A percentile compares a stretch with the other conserved stretches of the same genome.
These are phyloP conservation scores for Leptarthrus brevirostris DNA, from an alignment of 2,888 invertebrate species.

Conservation along the genomic window DNA sequence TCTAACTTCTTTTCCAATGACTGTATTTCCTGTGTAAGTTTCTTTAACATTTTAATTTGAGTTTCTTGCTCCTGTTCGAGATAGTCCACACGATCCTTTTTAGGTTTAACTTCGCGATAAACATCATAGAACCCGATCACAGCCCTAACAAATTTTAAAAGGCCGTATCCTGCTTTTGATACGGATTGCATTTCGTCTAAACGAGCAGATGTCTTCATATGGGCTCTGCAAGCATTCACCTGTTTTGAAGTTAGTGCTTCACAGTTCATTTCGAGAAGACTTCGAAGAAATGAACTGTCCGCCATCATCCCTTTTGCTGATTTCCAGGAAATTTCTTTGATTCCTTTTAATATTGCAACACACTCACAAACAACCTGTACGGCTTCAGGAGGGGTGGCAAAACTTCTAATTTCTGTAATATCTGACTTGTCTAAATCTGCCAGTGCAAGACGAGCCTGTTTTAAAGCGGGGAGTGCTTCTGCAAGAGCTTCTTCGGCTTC, in stretches of 20 bases:
- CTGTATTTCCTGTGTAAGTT: slow-evolving; percentile 79
- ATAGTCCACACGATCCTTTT: slow-evolving; percentile 83
- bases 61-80: slow-evolving; percentile 78
- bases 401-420: slow-evolving; percentile 92
- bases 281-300: slow-evolving; percentile 84
- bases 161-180: slow-evolving; percentile 87
- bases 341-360: slow-evolving; percentile 84
- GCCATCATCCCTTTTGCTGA: slow-evolving; percentile 93
- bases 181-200: slow-evolving; percentile 86
- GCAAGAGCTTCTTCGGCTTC: slow-evolving; percentile 85
- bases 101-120: slow-evolving; percentile 85
- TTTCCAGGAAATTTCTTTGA: slow-evolving; percentile 90
- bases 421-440: slow-evolving; percentile 88
- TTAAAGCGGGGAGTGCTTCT: slow-evolving; percentile 86
- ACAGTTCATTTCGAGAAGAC: slow-evolving; percentile 87
- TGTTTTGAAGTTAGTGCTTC: slow-evolving; percentile 79
- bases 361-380: slow-evolving; percentile 93
- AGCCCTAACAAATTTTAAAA: slow-evolving; percentile 86
- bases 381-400: slow-evolving; percentile 90
- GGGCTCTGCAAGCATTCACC: slow-evolving; percentile 76
- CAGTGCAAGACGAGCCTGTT: slow-evolving; percentile 82
- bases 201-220: slow-evolving; percentile 78
- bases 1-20: slow-evolving; percentile 77
- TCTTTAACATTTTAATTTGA: slow-evolving; percentile 74
- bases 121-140: slow-evolving; percentile 92